Conservation (phyloP, 2,888 invertebrate genomes). For the Metallyticus violacea region DNA sequence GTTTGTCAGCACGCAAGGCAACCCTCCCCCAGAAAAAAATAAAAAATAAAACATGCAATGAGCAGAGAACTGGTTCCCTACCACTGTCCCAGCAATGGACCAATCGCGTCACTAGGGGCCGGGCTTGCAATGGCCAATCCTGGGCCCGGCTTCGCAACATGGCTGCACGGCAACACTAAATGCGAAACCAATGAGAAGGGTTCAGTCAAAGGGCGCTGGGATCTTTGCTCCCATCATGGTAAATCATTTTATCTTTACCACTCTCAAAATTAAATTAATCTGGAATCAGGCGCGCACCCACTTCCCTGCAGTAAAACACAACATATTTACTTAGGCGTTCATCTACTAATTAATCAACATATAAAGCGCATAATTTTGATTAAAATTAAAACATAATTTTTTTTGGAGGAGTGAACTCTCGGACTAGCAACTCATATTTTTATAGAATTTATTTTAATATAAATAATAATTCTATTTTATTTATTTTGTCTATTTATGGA, state of each 20-base stretch:
- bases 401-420: no score
- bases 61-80: background rate
- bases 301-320: no score
- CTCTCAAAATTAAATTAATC: background rate
- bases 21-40: no score
- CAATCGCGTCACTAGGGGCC: background rate
- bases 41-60: background rate
- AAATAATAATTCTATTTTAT: no score
- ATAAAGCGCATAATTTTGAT: no score
- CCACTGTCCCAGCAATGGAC: background rate
- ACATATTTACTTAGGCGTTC: no score
- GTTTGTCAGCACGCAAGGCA: background rate
- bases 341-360: no score
- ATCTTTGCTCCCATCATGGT: background rate
- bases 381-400: no score
- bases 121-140: background rate
- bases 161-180: background rate
- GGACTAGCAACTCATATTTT: no score
- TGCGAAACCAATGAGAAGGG: background rate
- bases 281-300: background rate
- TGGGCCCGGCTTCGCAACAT: background rate
- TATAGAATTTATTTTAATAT: no score
- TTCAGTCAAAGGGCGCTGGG: no score
- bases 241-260: background rate
- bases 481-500: no score